A percentile compares a stretch with the other conserved stretches of the same genome.
Conservation (phyloP, 1,140 invertebrate species). For the Lucilia cuprina region DNA sequence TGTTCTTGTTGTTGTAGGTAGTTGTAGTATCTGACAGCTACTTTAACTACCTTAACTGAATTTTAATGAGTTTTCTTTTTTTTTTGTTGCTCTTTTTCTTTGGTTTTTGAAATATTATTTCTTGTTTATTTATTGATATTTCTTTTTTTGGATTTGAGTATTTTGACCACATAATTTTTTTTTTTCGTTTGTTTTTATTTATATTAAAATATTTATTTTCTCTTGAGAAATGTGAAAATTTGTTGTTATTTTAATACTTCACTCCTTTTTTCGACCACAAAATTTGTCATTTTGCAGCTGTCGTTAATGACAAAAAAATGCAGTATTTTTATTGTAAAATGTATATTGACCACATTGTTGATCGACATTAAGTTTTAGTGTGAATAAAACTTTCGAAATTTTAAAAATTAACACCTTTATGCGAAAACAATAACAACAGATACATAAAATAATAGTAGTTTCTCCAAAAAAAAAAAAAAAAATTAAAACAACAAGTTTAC, state of each 20-base stretch:
- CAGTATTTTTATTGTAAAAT: neutral
- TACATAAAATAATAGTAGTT: too few relatives aligned
- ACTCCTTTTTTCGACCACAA: neutral
- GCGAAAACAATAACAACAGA: too few relatives aligned
- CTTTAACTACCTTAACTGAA: neutral
- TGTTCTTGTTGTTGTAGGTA: neutral
- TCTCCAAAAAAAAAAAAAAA: too few relatives aligned
- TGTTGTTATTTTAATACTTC: neutral
- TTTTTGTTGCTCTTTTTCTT: neutral
- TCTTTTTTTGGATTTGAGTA: neutral
- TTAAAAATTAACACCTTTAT: too few relatives aligned
- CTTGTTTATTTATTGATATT: neutral
- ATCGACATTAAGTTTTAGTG: too few relatives aligned
- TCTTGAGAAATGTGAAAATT: neutral
- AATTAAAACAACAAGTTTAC: too few relatives aligned
- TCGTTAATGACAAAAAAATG: neutral
- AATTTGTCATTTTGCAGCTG: conserved; percentile 27
- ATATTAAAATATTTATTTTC: neutral
- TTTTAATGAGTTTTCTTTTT: neutral
- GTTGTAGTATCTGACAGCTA: neutral
- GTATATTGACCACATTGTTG: too few relatives aligned
- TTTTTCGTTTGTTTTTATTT: neutral
- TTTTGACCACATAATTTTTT: neutral
- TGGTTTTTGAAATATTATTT: neutral
- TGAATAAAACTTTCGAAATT: too few relatives aligned